These are phyloP conservation scores for Parapsyche elsis DNA, from an alignment of 1,140 invertebrate species.

Conservation along the genomic window DNA sequence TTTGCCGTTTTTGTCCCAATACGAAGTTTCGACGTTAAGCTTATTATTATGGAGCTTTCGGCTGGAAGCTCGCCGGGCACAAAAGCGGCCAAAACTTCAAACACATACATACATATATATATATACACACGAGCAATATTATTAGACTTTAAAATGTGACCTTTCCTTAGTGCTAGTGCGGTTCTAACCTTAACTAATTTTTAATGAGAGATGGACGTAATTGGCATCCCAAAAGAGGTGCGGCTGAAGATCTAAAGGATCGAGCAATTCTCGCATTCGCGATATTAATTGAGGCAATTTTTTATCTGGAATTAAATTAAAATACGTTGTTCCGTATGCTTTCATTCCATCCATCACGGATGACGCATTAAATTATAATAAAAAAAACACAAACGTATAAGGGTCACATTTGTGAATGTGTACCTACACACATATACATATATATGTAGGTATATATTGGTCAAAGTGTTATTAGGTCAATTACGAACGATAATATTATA, in stretches of 20 bases:
- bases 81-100: constrained; percentile 20
- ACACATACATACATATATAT: neutral
- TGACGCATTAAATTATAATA: too few relatives aligned
- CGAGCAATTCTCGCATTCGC: too few relatives aligned
- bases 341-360: too few relatives aligned
- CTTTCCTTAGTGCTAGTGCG: too few relatives aligned
- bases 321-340: too few relatives aligned
- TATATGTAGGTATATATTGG: too few relatives aligned
- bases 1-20: neutral
- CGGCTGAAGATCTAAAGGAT: neutral
- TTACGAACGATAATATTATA: neutral
- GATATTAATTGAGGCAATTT: too few relatives aligned
- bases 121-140: neutral
- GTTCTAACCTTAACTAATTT: neutral
- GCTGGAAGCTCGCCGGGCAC: neutral
- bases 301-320: too few relatives aligned
- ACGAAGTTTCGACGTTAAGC: constrained; percentile 21
- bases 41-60: constrained; percentile 26
- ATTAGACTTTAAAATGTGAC: neutral
- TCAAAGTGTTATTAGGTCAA: neutral
- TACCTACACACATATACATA: too few relatives aligned
- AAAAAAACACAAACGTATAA: too few relatives aligned
- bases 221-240: neutral
- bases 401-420: too few relatives aligned
- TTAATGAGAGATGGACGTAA: constrained; percentile 2